phyloP scores from a whole-genome alignment of 2,797 vertebrate species.

The Typhlichthys eigenmanni region DNA sequence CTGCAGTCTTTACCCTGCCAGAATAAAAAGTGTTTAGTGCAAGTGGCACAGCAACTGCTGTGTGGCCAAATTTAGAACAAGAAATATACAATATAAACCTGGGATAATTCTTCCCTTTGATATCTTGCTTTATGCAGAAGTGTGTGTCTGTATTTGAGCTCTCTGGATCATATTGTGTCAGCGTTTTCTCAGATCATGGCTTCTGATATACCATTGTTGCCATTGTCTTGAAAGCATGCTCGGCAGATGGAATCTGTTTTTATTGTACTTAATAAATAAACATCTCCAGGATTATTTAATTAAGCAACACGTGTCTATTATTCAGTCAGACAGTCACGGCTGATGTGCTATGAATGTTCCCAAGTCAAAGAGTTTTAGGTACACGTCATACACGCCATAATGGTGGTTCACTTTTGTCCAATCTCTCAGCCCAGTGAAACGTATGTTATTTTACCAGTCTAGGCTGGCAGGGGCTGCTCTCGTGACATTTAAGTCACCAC shows the following conservation, averaged over 20 bases:
- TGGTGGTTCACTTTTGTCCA: slow-evolving; percentile 32
- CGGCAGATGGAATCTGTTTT: slow-evolving; percentile 21
- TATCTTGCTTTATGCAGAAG: slow-evolving; percentile 7
- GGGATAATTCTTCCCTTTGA: slow-evolving; percentile 11
- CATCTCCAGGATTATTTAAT: slow-evolving; percentile 8
- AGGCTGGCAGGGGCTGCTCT: slow-evolving; percentile 32
- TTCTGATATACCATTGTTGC: slow-evolving; percentile 33
- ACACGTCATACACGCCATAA: slow-evolving; percentile 16
- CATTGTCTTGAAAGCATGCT: slow-evolving; percentile 28
- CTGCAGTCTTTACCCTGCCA: slow-evolving; percentile 13
- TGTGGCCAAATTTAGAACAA: slow-evolving; percentile 37
- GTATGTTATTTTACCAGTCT: slow-evolving; percentile 42
- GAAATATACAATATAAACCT: slow-evolving; percentile 9
- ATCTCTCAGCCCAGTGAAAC: slow-evolving; percentile 48
- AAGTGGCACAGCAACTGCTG: slow-evolving; percentile 22
- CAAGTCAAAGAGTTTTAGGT: slow-evolving; percentile 1
- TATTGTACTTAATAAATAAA: slow-evolving; percentile 16
- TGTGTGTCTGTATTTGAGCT: slow-evolving; percentile 11
- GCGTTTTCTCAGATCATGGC: slow-evolving; percentile 35
- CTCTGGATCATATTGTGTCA: slow-evolving; percentile 23
- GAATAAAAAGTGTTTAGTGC: slow-evolving; percentile 20
- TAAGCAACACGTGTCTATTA: background rate
- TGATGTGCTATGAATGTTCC: background rate
- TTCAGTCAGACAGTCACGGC: background rate
- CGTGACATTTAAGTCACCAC: slow-evolving; percentile 52